Evolutionary conservation across 1,140 invertebrate species (phyloP).

Genomic region (Nasonia giraulti): DNA sequence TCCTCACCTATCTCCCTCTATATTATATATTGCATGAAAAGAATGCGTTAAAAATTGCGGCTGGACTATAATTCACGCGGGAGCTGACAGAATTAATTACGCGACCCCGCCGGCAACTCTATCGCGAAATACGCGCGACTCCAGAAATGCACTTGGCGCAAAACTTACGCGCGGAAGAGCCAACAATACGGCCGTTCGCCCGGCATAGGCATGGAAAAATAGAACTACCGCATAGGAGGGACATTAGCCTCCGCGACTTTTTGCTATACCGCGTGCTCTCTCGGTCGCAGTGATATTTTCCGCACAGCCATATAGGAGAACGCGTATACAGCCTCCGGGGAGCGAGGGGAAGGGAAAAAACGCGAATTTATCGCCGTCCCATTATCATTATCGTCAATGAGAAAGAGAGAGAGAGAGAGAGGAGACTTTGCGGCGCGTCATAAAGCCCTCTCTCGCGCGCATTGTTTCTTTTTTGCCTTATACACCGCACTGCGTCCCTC

Average conservation of each 20-base stretch:
- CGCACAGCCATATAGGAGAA: constrained; percentile 15
- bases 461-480: constrained; percentile 36
- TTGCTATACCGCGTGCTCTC: not conserved
- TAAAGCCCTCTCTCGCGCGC: constrained; percentile 28
- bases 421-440: constrained; percentile 24
- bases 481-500: no score
- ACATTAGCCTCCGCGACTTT: not conserved
- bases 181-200: no score
- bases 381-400: constrained; percentile 49
- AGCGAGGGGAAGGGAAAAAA: not conserved
- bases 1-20: no score
- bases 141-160: no score
- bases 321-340: not conserved
- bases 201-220: not conserved
- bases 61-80: no score
- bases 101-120: no score
- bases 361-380: constrained; percentile 39
- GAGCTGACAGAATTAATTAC: no score
- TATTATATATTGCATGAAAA: no score
- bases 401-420: not conserved
- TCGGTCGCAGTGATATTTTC: constrained; percentile 39
- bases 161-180: no score
- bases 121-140: no score
- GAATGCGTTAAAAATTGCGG: no score
- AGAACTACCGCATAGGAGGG: not conserved